phyloP scores from a whole-genome alignment of 1,140 invertebrate species.

The Prorops nasuta region DNA sequence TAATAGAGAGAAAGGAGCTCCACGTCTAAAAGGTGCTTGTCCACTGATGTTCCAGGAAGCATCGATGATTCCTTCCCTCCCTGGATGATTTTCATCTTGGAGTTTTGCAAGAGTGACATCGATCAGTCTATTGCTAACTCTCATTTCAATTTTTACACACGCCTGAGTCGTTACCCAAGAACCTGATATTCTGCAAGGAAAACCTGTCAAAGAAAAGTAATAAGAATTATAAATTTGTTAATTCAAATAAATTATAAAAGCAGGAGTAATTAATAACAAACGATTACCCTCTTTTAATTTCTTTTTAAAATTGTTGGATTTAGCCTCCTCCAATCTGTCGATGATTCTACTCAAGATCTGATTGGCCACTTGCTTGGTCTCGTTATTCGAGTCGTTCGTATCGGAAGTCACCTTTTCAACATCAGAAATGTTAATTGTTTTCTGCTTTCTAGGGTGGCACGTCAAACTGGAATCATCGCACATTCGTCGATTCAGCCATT shows the following conservation, averaged over 20 bases:
- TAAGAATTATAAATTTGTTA: background rate
- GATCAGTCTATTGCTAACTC: constrained; percentile 30
- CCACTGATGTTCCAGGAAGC: constrained; percentile 34
- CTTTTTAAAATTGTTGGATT: constrained; percentile 13
- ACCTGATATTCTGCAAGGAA: constrained; percentile 36
- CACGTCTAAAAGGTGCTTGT: constrained; percentile 26
- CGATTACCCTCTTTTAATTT: constrained; percentile 17
- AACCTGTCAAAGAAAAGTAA: constrained; percentile 35
- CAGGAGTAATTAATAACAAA: background rate
- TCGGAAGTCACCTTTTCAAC: no score
- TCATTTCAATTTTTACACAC: constrained; percentile 34
- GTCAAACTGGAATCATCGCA: no score
- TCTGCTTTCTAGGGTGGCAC: no score
- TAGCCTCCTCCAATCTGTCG: constrained; percentile 33
- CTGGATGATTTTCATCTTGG: background rate
- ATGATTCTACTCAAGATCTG: constrained; percentile 35
- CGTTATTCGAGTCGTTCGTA: constrained; percentile 9
- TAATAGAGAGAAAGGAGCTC: constrained; percentile 31
- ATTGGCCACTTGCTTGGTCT: constrained; percentile 35
- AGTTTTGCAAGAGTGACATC: constrained; percentile 24
- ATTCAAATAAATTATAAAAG: background rate
- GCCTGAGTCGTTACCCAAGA: constrained; percentile 34
- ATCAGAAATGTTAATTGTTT: no score
- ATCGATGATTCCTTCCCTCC: background rate
- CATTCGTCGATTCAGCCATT: no score